These are phyloP conservation scores for Rhabdophis nuchalis DNA, from an alignment of 2,797 vertebrate species.

Conservation along the genomic window DNA sequence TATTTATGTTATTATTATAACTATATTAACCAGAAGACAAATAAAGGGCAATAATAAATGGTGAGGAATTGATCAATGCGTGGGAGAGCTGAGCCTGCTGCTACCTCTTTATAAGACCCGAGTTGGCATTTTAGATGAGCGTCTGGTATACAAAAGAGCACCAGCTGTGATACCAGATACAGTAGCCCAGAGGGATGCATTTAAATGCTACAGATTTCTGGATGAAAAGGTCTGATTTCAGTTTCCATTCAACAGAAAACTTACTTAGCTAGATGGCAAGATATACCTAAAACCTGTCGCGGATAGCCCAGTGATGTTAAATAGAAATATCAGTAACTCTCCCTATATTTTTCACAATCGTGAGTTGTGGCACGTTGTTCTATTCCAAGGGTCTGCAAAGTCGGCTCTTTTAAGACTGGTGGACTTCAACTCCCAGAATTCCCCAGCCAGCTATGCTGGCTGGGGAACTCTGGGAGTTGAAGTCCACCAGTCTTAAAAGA, in stretches of 20 bases:
- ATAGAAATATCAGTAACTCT: neutral
- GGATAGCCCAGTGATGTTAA: neutral
- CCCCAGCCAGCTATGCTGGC: too few species aligned
- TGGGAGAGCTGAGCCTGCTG: constrained; percentile 47
- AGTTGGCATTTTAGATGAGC: constrained; percentile 69
- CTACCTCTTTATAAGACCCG: constrained; percentile 48
- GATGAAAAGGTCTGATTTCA: constrained; percentile 50
- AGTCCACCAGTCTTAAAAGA: too few species aligned
- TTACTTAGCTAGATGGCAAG: fast-evolving
- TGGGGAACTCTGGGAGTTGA: too few species aligned
- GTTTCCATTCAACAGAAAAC: constrained; percentile 4
- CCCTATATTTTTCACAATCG: neutral
- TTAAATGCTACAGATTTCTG: constrained; percentile 68
- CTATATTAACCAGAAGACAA: constrained; percentile 44
- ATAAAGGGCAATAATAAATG: constrained; percentile 45
- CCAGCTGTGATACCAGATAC: constrained; percentile 69
- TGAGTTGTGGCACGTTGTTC: neutral
- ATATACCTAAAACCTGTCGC: neutral
- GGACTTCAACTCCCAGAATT: too few species aligned
- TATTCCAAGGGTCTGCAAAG: too few species aligned
- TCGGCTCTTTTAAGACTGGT: too few species aligned
- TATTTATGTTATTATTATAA: constrained; percentile 37
- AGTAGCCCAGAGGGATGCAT: constrained; percentile 51
- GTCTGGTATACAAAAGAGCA: constrained; percentile 62
- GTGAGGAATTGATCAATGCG: constrained; percentile 57